Base-by-base conservation (phyloP, 2,888 invertebrate genomes). In the Leptogaster cylindrica region DNA sequence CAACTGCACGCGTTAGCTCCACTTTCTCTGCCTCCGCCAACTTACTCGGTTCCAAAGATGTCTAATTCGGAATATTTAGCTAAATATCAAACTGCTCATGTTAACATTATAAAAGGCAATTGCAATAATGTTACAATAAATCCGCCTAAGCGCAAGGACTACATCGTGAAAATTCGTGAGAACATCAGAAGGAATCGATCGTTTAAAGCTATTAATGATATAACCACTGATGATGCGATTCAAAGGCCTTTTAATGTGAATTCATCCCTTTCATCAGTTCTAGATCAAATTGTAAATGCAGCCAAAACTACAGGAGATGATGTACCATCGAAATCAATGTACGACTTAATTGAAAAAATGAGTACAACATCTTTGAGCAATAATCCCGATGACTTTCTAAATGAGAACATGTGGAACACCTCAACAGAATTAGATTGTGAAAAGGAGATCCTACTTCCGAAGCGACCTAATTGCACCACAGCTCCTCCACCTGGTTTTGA, bases 141-240 rank as follows among this genome's bases (percentile, higher is more conserved):
- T 68, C 51, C 65, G 50, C 70, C 65, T 58, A 68, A 67, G 33
- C 67, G 66, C 12, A 70, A 68, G 27, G 46, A 46, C 33, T 52
- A 55, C 52, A 52, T 28, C 28, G 67, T 65, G 48, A 70, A 71
- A 70, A 48, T 72, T 36, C 68, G 71, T 1, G 72, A 71, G n/a
- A 72, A 71, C 33, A 69, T 71, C 31, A 67, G 71, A 67, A 65
- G 72, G 41, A 73, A 72, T 71, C 70, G 71, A 14, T 72, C 72
- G 39, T 73, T 72, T 65, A 73, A 71, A 64, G 70, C 71, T 27
- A 72, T 72, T 16, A 65, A 68, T 27, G 68, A 70, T 66, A 65
- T 68, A 10, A 63, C 66, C 8, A 27, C 25, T 7, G 48, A 48
- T 28, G 51, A 50, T 5, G n/a, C 36, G n/a, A 48, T 18, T 31